A percentile compares a stretch with the other conserved stretches of the same genome.
Evolutionary conservation across 2,888 invertebrate genomes (phyloP).

Genomic region (Philonicus albiceps): DNA sequence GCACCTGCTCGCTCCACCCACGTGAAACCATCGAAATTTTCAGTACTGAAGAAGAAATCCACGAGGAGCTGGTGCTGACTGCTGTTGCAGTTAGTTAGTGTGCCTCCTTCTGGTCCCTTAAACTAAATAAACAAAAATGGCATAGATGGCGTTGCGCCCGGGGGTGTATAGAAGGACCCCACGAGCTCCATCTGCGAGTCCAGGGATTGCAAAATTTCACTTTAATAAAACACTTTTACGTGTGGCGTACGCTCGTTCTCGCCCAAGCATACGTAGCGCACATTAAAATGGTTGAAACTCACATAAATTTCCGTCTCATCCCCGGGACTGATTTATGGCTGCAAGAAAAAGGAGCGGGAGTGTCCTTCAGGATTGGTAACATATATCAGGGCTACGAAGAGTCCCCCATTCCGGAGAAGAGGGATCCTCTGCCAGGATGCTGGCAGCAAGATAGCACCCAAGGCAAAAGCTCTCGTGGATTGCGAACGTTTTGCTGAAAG

Average conservation of each 20-base stretch:
- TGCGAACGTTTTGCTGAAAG: not conserved
- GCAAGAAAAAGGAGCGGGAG: constrained; percentile 24
- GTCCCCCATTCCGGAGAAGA: not conserved
- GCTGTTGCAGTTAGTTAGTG: not conserved
- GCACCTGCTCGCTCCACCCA: constrained; percentile 10
- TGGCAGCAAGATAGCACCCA: not conserved
- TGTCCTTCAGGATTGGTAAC: constrained; percentile 18
- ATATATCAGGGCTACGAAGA: not conserved
- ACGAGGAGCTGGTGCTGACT: not conserved
- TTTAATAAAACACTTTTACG: constrained; percentile 22
- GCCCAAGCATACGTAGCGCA: constrained; percentile 1
- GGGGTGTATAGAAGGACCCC: not conserved
- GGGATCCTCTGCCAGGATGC: not conserved
- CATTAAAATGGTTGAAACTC: constrained; percentile 26
- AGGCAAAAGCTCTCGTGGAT: not conserved
- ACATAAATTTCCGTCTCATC: constrained; percentile 31
- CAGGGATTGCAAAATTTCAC: not conserved
- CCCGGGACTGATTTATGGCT: constrained; percentile 21
- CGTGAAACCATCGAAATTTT: constrained; percentile 15
- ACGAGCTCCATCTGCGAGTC: not conserved
- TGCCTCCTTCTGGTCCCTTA: not conserved
- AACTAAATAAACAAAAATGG: constrained; percentile 14
- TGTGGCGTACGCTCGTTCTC: constrained; percentile 15
- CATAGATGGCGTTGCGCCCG: not conserved
- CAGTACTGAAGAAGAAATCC: constrained; percentile 5